These are phyloP conservation scores for Furcifer pardalis DNA, from an alignment of 2,797 vertebrate species.

Conservation along the genomic window DNA sequence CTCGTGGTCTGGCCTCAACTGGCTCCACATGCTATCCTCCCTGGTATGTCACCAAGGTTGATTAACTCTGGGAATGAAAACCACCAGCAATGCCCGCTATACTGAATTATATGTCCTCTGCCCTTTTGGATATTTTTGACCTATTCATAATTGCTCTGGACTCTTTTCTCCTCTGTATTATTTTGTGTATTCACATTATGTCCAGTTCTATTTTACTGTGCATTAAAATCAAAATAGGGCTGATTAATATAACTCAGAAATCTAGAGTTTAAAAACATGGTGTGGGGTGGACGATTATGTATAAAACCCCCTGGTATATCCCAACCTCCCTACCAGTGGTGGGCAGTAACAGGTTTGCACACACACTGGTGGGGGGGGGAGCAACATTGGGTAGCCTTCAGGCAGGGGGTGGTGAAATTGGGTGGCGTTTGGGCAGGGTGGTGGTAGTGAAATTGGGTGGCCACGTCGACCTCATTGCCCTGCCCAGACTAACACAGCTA, in stretches of 20 bases:
- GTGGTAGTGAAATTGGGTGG: too few relatives aligned
- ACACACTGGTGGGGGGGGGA: too few relatives aligned
- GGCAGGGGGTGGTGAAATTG: too few relatives aligned
- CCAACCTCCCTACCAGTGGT: not conserved
- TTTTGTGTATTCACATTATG: not conserved
- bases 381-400: too few relatives aligned
- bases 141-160: not conserved
- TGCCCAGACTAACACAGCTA: too few relatives aligned
- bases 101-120: not conserved
- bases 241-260: not conserved
- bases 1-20: not conserved
- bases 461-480: too few relatives aligned
- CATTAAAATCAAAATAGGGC: not conserved
- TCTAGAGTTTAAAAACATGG: not conserved
- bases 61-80: conserved; percentile 26
- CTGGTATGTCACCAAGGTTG: conserved; percentile 4
- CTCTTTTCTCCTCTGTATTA: not conserved
- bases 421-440: too few relatives aligned
- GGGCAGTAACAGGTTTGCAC: too few relatives aligned
- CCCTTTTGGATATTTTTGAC: conserved; percentile 3
- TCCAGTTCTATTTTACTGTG: not conserved
- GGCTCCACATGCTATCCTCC: conserved; percentile 14
- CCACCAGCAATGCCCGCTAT: not conserved
- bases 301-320: not conserved
- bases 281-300: not conserved